Evolutionary conservation across 2,797 vertebrate genomes (phyloP).

Genomic region (Todus mexicanus): DNA sequence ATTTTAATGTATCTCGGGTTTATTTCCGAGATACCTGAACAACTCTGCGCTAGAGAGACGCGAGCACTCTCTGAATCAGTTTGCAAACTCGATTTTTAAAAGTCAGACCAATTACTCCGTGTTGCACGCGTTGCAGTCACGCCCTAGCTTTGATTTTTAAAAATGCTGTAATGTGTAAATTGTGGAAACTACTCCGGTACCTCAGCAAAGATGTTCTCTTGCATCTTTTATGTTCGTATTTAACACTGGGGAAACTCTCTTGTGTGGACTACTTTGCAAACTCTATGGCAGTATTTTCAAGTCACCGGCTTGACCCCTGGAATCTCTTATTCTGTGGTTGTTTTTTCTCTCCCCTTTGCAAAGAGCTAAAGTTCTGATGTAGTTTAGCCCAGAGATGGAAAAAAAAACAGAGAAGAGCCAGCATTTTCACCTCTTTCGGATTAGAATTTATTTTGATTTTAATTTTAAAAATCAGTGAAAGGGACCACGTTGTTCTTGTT

Average conservation of each 20-base stretch:
- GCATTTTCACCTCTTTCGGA: not conserved
- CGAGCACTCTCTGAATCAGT: slow-evolving; percentile 67
- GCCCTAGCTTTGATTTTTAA: slow-evolving; percentile 32
- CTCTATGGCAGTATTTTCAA: slow-evolving; percentile 23
- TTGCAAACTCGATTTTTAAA: slow-evolving; percentile 52
- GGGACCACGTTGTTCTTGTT: not conserved
- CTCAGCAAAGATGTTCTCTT: slow-evolving; percentile 55
- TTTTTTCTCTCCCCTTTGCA: slow-evolving; percentile 31
- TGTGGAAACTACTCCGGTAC: slow-evolving; percentile 45
- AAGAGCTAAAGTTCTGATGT: not conserved
- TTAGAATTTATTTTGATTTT: not conserved
- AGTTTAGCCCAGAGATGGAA: not conserved
- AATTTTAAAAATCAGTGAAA: not conserved
- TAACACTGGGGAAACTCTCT: slow-evolving; percentile 51
- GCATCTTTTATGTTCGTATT: slow-evolving; percentile 45
- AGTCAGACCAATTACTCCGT: not conserved
- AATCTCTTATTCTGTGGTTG: slow-evolving; percentile 1
- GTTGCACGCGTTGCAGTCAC: not conserved
- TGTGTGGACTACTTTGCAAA: slow-evolving; percentile 11
- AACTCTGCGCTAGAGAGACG: slow-evolving; percentile 7
- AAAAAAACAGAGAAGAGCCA: not conserved
- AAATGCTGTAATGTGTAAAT: slow-evolving; percentile 31
- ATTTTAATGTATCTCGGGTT: not conserved
- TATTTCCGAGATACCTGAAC: not conserved
- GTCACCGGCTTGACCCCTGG: slow-evolving; percentile 33